Conservation (phyloP, 2,888 invertebrate species). For the Cosmia pyralina region DNA sequence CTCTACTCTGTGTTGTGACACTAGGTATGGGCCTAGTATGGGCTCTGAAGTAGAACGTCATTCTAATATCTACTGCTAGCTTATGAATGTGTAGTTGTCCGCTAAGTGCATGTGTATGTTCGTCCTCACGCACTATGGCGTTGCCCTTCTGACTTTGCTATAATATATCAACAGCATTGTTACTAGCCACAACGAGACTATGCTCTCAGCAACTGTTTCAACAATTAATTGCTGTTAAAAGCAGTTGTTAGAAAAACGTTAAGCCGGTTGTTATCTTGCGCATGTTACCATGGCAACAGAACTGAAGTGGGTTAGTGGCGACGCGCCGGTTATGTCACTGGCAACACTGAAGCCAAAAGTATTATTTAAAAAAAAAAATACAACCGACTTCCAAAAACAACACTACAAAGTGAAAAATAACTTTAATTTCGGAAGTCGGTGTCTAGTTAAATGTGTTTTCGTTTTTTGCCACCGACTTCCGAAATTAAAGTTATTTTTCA, state of each 20-base stretch:
- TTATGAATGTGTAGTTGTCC: not conserved
- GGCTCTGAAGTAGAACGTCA: too few species aligned
- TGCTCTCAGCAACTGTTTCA: conserved; percentile 36
- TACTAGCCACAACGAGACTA: conserved; percentile 20
- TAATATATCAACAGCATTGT: not conserved
- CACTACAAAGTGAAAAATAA: too few species aligned
- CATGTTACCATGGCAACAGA: conserved; percentile 44
- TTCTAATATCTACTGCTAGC: not conserved
- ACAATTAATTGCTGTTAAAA: conserved; percentile 42
- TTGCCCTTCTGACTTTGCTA: not conserved
- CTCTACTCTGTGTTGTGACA: too few species aligned
- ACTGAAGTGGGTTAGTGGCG: conserved; percentile 36
- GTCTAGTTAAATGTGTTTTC: too few species aligned
- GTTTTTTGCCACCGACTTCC: too few species aligned
- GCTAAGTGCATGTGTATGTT: conserved; percentile 12
- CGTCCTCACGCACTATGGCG: not conserved
- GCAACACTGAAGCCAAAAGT: too few species aligned
- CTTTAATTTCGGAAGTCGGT: too few species aligned
- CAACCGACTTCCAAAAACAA: too few species aligned
- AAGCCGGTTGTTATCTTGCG: conserved; percentile 36
- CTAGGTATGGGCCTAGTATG: too few species aligned
- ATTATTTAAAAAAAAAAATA: too few species aligned
- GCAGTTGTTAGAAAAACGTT: conserved; percentile 33
- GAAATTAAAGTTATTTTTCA: too few species aligned
- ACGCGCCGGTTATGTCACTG: too few species aligned